phyloP scores from a whole-genome alignment of 2,888 invertebrate species.

The Melitaea athalia region DNA sequence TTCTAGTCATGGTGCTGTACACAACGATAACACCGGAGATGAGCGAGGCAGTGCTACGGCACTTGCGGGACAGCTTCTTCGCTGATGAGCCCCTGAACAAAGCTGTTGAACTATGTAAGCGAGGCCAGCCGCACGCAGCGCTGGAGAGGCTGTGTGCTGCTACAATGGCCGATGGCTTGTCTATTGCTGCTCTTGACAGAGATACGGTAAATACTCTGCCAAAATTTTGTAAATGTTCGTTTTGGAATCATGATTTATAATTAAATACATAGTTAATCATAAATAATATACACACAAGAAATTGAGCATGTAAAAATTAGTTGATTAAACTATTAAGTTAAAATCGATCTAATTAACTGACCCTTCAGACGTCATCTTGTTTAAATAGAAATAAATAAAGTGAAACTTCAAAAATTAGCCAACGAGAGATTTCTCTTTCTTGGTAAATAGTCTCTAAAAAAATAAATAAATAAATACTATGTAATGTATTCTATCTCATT shows the following conservation, averaged over 20 bases:
- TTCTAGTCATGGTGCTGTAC: constrained; percentile 56
- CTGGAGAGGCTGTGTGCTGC: constrained; percentile 87
- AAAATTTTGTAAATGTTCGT: not conserved
- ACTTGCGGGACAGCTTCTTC: constrained; percentile 89
- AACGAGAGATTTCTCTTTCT: no score
- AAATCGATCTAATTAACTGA: no score
- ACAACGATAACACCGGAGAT: constrained; percentile 64
- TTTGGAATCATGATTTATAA: not conserved
- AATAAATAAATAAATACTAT: no score
- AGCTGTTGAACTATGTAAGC: constrained; percentile 87
- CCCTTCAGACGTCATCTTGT: no score
- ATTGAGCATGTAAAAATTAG: no score
- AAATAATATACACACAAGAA: no score
- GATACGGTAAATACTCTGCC: constrained; percentile 76
- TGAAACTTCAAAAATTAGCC: no score
- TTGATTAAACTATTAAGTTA: no score
- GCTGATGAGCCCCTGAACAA: constrained; percentile 92
- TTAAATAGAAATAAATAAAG: no score
- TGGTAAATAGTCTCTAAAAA: no score
- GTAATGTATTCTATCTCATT: no score
- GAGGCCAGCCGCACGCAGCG: constrained; percentile 86
- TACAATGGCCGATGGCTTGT: constrained; percentile 89
- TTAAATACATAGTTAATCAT: no score
- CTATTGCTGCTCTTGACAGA: constrained; percentile 85
- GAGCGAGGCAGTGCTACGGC: constrained; percentile 85